Conservation (phyloP, 1,140 invertebrate species). For the Tigriopus japonicus region DNA sequence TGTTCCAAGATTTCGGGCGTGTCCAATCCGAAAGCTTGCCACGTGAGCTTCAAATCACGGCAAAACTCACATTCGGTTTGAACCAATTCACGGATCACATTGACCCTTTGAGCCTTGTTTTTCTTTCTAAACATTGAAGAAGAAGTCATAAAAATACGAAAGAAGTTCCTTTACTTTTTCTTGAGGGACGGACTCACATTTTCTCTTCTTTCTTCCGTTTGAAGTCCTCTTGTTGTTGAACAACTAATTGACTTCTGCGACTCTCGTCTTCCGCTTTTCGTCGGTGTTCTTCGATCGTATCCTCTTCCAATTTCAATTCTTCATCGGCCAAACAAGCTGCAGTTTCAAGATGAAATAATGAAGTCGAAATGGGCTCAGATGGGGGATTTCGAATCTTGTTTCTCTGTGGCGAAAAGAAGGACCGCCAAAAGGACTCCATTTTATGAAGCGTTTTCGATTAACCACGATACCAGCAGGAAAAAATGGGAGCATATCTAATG, state of each 20-base stretch:
- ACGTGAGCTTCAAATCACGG: constrained; percentile 30
- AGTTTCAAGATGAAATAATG: not conserved
- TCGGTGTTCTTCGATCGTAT: not conserved
- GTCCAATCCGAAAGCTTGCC: constrained; percentile 30
- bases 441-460: too few species aligned
- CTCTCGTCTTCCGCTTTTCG: not conserved
- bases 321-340: constrained; percentile 3
- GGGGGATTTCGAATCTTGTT: too few species aligned
- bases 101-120: constrained; percentile 28
- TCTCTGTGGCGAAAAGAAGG: too few species aligned
- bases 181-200: not conserved
- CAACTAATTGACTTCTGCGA: not conserved
- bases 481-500: too few species aligned
- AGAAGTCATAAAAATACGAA: not conserved
- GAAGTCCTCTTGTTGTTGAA: not conserved
- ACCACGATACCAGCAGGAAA: too few species aligned
- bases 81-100: constrained; percentile 30
- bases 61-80: constrained; percentile 31
- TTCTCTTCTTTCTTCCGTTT: not conserved
- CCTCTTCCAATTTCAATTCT: constrained; percentile 1
- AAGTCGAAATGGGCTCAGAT: too few species aligned
- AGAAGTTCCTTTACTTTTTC: not conserved
- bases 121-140: constrained; percentile 22
- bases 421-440: too few species aligned
- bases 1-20: constrained; percentile 25